Evolutionary conservation across 2,113 vertebrate species (phyloP).

Genomic region (Oceanites oceanicus): DNA sequence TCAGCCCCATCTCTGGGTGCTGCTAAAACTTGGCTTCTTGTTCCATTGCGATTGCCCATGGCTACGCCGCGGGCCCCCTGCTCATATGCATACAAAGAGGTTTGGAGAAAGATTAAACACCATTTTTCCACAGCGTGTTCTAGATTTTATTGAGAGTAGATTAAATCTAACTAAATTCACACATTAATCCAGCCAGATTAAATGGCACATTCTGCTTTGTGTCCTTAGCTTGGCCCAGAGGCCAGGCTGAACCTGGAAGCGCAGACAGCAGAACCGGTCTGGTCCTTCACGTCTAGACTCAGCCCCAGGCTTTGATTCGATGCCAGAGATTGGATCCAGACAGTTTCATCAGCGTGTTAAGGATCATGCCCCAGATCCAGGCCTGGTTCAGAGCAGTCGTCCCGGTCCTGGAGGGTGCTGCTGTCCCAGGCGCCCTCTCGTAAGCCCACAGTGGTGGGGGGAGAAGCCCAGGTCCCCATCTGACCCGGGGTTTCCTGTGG

Average conservation of each 20-base stretch:
- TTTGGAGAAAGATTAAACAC: neutral
- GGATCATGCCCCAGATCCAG: neutral
- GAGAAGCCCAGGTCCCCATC: neutral
- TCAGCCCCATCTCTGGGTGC: neutral
- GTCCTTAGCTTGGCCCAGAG: neutral
- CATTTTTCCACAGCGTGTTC: neutral
- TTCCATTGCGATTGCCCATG: neutral
- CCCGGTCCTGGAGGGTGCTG: neutral
- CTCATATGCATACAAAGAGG: neutral
- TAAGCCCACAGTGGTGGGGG: neutral
- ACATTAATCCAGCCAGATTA: neutral
- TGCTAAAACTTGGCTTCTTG: neutral
- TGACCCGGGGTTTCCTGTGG: neutral
- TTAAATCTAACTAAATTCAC: neutral
- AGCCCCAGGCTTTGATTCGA: neutral
- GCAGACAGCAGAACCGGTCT: neutral
- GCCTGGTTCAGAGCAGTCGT: neutral
- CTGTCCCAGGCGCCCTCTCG: rapidly evolving
- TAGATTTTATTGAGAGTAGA: neutral
- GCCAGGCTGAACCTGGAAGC: neutral
- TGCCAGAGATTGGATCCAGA: neutral
- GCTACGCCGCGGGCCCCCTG: neutral
- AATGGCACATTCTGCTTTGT: neutral
- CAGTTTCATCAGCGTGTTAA: neutral
- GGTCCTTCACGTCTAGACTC: neutral